A percentile compares a stretch with the other conserved stretches of the same genome.
Conservation (phyloP, 2,797 vertebrate species). For the Alosa sapidissima region DNA sequence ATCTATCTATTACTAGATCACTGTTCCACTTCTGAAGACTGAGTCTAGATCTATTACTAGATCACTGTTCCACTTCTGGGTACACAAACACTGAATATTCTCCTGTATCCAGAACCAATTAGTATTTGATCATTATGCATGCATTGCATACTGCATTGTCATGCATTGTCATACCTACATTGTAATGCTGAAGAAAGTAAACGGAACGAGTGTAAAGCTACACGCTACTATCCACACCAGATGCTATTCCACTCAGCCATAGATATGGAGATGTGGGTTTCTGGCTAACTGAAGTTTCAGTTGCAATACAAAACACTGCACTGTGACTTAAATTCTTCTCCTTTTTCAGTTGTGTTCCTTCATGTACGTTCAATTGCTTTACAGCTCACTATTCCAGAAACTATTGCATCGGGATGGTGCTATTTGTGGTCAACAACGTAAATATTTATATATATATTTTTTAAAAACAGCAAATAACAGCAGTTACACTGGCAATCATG, state of each 20-base stretch:
- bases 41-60: neutral
- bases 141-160: neutral
- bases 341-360: neutral
- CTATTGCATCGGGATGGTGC: neutral
- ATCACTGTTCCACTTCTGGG: neutral
- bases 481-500: too few relatives aligned
- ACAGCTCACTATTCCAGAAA: neutral
- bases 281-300: neutral
- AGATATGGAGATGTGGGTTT: neutral
- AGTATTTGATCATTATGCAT: neutral
- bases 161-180: neutral
- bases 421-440: neutral
- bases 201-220: too few relatives aligned
- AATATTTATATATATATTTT: neutral
- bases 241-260: neutral
- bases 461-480: neutral
- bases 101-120: neutral
- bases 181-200: neutral
- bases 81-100: neutral
- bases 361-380: neutral
- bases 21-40: neutral
- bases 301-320: neutral
- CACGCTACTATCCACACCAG: neutral
- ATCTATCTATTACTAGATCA: too few relatives aligned
- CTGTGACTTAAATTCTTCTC: neutral